Evolutionary conservation across 2,113 vertebrate genomes (phyloP).

Genomic region (Polyodon spathula): DNA sequence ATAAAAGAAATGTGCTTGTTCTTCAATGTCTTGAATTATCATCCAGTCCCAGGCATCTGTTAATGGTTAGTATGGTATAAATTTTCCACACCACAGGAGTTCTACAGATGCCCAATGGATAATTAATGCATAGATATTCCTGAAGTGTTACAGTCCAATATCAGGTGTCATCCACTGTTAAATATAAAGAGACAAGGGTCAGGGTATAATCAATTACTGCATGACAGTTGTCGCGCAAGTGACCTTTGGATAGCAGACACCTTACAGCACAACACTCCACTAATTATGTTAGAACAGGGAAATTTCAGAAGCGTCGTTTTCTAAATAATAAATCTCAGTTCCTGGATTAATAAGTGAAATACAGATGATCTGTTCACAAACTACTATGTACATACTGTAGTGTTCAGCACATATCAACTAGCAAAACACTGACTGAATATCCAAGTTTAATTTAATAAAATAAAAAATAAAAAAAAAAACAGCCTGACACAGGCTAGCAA

Average conservation of each 20-base stretch:
- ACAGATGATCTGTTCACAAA: no score
- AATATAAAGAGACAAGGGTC: slow-evolving; percentile 7
- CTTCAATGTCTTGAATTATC: no score
- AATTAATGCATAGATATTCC: slow-evolving; percentile 5
- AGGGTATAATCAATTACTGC: slow-evolving; percentile 10
- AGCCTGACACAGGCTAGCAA: no score
- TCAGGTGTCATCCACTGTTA: neutral
- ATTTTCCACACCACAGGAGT: neutral
- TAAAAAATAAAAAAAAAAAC: no score
- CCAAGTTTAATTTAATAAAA: no score
- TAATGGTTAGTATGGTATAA: slow-evolving; percentile 6
- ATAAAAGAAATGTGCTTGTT: no score
- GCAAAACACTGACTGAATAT: no score
- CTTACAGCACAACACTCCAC: neutral
- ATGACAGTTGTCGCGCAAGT: neutral
- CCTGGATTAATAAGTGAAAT: no score
- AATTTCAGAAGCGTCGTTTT: neutral
- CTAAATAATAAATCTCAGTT: no score
- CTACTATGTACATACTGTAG: no score
- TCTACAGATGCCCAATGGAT: slow-evolving; percentile 10
- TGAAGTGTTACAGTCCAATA: neutral
- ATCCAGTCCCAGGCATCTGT: slow-evolving; percentile 13
- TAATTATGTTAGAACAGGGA: neutral
- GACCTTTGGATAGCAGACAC: neutral
- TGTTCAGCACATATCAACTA: no score